Percentiles rank a stretch among this genome's conserved stretches.
These are phyloP conservation scores for Eupithecia abbreviata DNA, from an alignment of 2,888 invertebrate genomes.

Conservation along the genomic window DNA sequence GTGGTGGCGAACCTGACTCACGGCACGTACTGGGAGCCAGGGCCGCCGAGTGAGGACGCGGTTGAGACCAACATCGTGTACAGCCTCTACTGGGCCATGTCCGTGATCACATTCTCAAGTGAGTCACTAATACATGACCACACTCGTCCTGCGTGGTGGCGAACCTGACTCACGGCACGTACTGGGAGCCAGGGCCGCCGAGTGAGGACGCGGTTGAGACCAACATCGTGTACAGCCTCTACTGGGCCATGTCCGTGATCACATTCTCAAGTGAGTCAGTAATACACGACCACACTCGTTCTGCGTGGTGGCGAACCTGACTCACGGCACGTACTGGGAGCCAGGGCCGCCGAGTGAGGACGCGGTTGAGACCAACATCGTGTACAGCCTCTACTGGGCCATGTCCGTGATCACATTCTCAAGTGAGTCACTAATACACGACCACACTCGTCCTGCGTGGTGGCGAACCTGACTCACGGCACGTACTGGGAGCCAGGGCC, in stretches of 20 bases:
- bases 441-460: no score
- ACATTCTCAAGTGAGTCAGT: constrained; percentile 59
- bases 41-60: constrained; percentile 52
- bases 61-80: constrained; percentile 55
- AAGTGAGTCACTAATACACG: constrained; percentile 43
- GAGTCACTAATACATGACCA: not conserved
- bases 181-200: constrained; percentile 56
- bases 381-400: constrained; percentile 70
- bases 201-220: constrained; percentile 52
- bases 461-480: constrained; percentile 43
- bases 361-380: constrained; percentile 50
- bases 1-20: constrained; percentile 40
- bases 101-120: constrained; percentile 70
- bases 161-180: constrained; percentile 54
- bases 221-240: constrained; percentile 62
- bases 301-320: constrained; percentile 67
- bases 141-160: no score
- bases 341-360: constrained; percentile 52
- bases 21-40: constrained; percentile 61
- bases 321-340: constrained; percentile 66
- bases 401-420: constrained; percentile 70
- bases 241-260: constrained; percentile 71
- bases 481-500: constrained; percentile 62
- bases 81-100: constrained; percentile 71
- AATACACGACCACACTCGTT: constrained; percentile 42